Evolutionary conservation across 2,888 invertebrate species (phyloP), one percentile per base, ranked within the genome.

Genomic region (Sialis lutaria): DNA sequence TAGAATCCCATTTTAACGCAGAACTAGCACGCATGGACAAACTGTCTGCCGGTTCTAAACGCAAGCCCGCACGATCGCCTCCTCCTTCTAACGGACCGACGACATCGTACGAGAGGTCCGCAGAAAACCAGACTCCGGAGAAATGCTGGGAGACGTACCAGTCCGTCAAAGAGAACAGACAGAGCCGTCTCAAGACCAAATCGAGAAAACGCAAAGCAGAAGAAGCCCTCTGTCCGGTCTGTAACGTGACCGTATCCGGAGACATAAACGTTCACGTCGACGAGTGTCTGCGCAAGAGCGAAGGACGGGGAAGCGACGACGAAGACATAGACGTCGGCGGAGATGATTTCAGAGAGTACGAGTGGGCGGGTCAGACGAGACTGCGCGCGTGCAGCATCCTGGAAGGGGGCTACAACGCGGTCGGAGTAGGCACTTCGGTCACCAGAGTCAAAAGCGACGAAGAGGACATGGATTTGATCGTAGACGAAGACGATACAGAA

Each of bases 341-440:
- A 37, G 64, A 69, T 50, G 63, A 62, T 41, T 81, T 72, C 59
- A 84, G 90, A 54, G 90, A 90, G 60, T 93, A 92, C 64, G 84
- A 86, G 59, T 92, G 92, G 92, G 88, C 90, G 32, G 90, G 90
- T 0, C 84, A 91, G 62, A 83, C 85, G 58, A 67, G 92, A 48
- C 77, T 87, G 46, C 70, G 82, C 5, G 82, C 80, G 1, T 73
- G 81, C 0, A 79, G 82, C 4, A 65, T 88, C 52, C 72, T 85
- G 44, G 72, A 75, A 52, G 79, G 80, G 30, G 76, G 78, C 40
- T 74, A 77, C 54, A 68, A 74, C n/a, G 71, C 72, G 33, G 55
- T 72, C 52, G 53, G 64, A 7, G 55, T 67, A 45, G 69, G 71
- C 2, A 65, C 67, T 6, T 58, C 64, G 10, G 57, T 67, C 43